Evolutionary conservation across 2,797 vertebrate species (phyloP).

Genomic region (Myotis planiceps): DNA sequence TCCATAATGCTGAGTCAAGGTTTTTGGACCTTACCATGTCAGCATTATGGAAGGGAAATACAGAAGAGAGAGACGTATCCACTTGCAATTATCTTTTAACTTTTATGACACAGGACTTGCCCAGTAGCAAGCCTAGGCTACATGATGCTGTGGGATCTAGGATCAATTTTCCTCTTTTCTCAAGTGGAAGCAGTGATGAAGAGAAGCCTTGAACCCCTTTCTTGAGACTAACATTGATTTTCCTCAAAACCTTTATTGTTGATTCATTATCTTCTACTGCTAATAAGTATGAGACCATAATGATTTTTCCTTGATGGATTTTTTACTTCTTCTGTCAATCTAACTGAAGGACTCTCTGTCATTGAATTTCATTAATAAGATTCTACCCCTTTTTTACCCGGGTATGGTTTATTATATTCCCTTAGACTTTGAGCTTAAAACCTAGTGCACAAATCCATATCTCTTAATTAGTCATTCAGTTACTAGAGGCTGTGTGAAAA

Average conservation of each 20-base stretch:
- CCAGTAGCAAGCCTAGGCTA: background rate
- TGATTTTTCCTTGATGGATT: background rate
- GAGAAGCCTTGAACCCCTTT: background rate
- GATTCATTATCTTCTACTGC: background rate
- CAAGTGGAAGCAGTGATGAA: background rate
- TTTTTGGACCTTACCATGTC: background rate
- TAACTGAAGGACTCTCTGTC: background rate
- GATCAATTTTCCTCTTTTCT: background rate
- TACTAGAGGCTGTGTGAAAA: background rate
- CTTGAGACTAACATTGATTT: background rate
- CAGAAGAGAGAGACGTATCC: background rate
- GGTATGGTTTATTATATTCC: background rate
- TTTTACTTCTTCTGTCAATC: background rate
- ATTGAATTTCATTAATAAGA: background rate
- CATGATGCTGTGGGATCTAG: background rate
- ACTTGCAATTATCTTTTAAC: background rate
- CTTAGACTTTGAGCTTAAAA: background rate
- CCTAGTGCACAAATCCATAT: background rate
- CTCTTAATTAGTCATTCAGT: background rate
- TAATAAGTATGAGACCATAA: background rate
- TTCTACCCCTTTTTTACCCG: background rate
- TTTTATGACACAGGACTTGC: background rate
- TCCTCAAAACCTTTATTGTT: slow-evolving; percentile 12
- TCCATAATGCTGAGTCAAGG: background rate
- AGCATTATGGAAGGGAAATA: background rate